phyloP scores from a whole-genome alignment of 2,113 vertebrate genomes.

The Trematomus loennbergii region DNA sequence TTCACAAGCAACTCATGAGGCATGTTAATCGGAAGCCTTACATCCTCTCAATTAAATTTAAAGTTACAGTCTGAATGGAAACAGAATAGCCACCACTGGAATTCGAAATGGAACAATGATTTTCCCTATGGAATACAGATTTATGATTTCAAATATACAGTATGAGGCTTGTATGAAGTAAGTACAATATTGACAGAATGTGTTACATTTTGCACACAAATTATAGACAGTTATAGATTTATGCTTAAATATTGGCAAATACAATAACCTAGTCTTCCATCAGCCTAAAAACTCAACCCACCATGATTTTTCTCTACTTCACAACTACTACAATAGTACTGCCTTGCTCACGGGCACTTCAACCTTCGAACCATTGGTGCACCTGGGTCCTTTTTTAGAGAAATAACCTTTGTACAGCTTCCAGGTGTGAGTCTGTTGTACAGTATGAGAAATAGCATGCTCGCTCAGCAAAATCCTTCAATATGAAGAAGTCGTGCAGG shows the following conservation, averaged over 20 bases:
- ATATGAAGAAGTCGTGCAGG: slow-evolving; percentile 8
- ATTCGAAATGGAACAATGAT: background rate
- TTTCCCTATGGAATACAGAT: background rate
- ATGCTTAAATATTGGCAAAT: background rate
- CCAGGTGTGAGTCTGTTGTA: slow-evolving; percentile 34
- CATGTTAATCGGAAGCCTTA: background rate
- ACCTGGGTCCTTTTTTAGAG: background rate
- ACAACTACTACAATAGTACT: background rate
- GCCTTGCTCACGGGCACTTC: background rate
- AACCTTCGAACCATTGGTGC: background rate
- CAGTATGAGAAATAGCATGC: slow-evolving; percentile 24
- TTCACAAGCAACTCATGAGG: slow-evolving; percentile 1
- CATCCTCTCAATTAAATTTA: background rate
- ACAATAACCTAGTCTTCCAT: background rate
- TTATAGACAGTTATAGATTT: background rate
- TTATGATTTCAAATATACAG: background rate
- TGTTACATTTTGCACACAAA: background rate
- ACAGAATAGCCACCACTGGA: background rate
- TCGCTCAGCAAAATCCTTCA: slow-evolving; percentile 39
- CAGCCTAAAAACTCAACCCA: background rate
- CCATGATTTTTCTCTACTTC: background rate
- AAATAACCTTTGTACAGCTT: slow-evolving; percentile 4
- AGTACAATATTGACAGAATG: background rate
- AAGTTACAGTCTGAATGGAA: background rate
- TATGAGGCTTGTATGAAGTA: background rate